Evolutionary conservation across 2,888 invertebrate species (phyloP), one percentile per base, ranked within the genome.

Genomic region (Sclerodermus sp.): DNA sequence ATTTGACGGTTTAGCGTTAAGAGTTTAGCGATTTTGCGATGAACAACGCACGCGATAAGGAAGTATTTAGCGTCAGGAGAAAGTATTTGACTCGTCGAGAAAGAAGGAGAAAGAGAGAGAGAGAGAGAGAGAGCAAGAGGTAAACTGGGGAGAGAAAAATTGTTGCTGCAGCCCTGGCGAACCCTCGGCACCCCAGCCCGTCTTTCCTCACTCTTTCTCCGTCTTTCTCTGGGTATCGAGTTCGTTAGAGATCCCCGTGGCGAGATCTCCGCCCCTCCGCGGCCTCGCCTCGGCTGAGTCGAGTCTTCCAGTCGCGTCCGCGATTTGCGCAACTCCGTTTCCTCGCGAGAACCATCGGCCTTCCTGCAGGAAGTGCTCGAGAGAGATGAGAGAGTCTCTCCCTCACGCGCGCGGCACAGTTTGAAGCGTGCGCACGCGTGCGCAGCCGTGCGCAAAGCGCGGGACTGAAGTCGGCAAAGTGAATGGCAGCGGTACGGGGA

Each of bases 211-310:
- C 41, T 34, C 31, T 45, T 43, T 48, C 53, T 52, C 64, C 55
- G 59, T 65, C 68, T 37, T 30, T 66, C 67, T 61, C 55, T 63
- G 50, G 53, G 59, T 71, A 74, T 74, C 71, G 74, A 74, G 73
- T 74, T 71, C 72, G 74, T 74, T 74, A 74, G 65, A 73, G 74
- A 74, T 74, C 70, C 73, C 73, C 61, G 66, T 66, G 57, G 68
- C 62, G 67, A 74, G 74, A 74, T 74, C 74, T 53, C 62, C 45
- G 37, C 42, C 36, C 34, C 47, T 17, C 32, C 43, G 13, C 51
- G 31, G 38, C 4, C 34, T 37, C 17, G 31, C 45, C 14, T 41
- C 14, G 8, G 13, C 41, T 45, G n/a, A 18, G 13, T 15, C 46
- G n/a, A 39, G 29, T 39, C 49, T 30, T 31, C 36, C 50, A 49